These are phyloP conservation scores for Melanaphis sacchari DNA, from an alignment of 1,140 invertebrate genomes.

Conservation along the genomic window DNA sequence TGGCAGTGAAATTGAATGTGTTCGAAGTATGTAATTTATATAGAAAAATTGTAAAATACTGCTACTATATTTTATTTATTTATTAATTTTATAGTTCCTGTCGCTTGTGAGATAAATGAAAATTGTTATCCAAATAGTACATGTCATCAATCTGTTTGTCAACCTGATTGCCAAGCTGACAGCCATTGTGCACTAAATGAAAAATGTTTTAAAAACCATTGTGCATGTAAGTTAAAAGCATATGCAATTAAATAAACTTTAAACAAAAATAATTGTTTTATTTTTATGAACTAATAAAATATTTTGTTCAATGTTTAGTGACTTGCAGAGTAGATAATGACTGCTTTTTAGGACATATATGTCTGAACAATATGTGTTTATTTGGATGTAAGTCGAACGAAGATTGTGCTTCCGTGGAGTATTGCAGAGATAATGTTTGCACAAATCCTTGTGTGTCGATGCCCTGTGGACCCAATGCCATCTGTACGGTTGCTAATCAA, in stretches of 20 bases:
- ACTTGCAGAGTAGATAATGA: slow-evolving; percentile 90
- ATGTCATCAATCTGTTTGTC: slow-evolving; percentile 81
- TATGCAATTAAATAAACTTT: slow-evolving; percentile 23
- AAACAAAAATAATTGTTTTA: background rate
- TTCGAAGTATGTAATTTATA: slow-evolving; percentile 74
- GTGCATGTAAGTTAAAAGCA: slow-evolving; percentile 72
- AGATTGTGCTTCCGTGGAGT: slow-evolving; percentile 83
- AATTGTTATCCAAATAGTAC: slow-evolving; percentile 75
- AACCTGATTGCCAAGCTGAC: slow-evolving; percentile 77
- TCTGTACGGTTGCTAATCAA: slow-evolving; percentile 81
- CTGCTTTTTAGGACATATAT: slow-evolving; percentile 89
- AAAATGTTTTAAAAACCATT: slow-evolving; percentile 82
- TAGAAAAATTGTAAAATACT: background rate
- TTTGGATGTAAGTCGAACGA: slow-evolving; percentile 86
- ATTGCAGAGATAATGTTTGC: slow-evolving; percentile 81
- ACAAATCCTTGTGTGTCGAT: slow-evolving; percentile 77
- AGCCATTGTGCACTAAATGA: slow-evolving; percentile 89
- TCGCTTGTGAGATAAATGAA: slow-evolving; percentile 73
- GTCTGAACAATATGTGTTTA: slow-evolving; percentile 81
- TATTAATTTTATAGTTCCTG: slow-evolving; percentile 70
- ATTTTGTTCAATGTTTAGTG: slow-evolving; percentile 65
- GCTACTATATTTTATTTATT: background rate
- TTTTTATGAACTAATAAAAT: slow-evolving; percentile 18
- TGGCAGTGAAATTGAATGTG: slow-evolving; percentile 82
- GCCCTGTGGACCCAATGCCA: slow-evolving; percentile 84